phyloP scores from a whole-genome alignment of 2,888 invertebrate genomes.

The Hirudinaria manillensis region DNA sequence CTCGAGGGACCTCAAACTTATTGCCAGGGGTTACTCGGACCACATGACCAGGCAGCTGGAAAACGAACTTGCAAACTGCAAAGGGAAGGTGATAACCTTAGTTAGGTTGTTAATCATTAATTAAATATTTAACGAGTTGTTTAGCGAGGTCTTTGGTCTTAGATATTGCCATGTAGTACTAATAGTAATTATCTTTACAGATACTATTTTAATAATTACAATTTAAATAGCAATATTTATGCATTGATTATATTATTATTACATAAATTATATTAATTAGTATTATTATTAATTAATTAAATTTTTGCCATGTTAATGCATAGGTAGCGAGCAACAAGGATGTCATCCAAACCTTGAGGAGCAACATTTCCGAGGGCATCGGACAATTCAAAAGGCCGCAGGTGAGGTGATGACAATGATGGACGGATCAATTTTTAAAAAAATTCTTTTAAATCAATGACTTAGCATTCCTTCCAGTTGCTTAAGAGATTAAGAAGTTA shows the following conservation, averaged over 20 bases:
- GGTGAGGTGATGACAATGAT: conserved; percentile 40
- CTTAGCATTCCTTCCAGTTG: too few species aligned
- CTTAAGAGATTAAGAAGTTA: too few species aligned
- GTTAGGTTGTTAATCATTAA: neutral
- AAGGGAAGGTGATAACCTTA: neutral
- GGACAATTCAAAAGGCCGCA: conserved; percentile 62
- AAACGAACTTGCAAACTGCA: neutral
- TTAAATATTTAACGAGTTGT: neutral
- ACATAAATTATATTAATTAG: neutral
- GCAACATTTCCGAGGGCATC: conserved; percentile 65
- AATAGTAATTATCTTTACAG: too few species aligned
- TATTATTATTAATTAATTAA: too few species aligned
- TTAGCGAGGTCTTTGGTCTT: too few species aligned
- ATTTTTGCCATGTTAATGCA: conserved; percentile 12
- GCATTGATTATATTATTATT: neutral
- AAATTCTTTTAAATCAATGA: too few species aligned
- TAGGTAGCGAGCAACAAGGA: conserved; percentile 93
- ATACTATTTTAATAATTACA: neutral
- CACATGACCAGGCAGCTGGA: conserved; percentile 6
- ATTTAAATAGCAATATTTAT: neutral
- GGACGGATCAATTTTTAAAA: neutral
- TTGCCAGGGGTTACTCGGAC: neutral
- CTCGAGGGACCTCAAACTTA: neutral
- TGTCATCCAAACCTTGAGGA: conserved; percentile 76
- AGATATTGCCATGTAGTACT: too few species aligned